phyloP scores from a whole-genome alignment of 2,888 invertebrate genomes.

The Mycalesis mineus region DNA sequence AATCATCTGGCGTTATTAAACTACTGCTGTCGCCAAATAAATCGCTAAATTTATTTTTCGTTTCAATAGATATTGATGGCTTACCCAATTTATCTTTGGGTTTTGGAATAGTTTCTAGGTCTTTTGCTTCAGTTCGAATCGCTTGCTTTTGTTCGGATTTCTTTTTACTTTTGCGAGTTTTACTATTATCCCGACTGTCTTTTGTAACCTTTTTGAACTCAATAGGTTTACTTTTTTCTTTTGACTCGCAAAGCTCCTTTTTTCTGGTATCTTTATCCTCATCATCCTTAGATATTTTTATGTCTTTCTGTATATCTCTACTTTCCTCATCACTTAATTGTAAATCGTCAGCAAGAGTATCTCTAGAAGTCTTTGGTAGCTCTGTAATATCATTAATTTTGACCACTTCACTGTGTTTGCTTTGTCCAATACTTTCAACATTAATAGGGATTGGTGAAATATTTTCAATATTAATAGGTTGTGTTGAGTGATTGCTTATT shows the following conservation, averaged over 20 bases:
- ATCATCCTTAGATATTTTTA: conserved; percentile 13
- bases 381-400: background rate
- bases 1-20: conserved; percentile 66
- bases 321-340: conserved; percentile 66
- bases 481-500: background rate
- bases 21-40: conserved; percentile 67
- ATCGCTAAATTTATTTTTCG: conserved; percentile 50
- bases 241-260: background rate
- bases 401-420: background rate
- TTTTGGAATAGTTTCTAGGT: background rate
- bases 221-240: conserved; percentile 14
- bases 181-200: conserved; percentile 26
- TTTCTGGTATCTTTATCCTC: conserved; percentile 1
- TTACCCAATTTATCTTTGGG: background rate
- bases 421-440: background rate
- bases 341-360: conserved; percentile 59
- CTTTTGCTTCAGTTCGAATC: conserved; percentile 30
- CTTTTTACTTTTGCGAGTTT: conserved; percentile 41
- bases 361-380: conserved; percentile 16
- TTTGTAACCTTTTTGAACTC: conserved; percentile 1
- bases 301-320: conserved; percentile 25
- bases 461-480: background rate
- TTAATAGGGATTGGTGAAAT: background rate
- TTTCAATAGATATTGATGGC: conserved; percentile 20
- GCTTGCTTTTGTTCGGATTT: conserved; percentile 36